Conservation (phyloP, 2,113 vertebrate genomes). For the Jaculus jaculus region DNA sequence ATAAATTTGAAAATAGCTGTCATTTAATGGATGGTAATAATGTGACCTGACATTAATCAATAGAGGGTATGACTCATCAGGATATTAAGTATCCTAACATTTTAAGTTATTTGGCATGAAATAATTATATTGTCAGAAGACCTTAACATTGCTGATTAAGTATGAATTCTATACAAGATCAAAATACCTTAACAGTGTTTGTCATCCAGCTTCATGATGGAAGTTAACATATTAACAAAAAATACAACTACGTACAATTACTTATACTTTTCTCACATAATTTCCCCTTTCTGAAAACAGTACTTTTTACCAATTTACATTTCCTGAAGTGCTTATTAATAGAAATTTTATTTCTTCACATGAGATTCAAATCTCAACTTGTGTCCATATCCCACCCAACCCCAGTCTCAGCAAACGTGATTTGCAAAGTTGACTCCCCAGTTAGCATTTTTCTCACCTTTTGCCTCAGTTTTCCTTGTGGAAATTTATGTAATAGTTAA, state of each 20-base stretch:
- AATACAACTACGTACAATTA: neutral
- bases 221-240: neutral
- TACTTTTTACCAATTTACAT: neutral
- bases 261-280: neutral
- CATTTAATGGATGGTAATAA: slow-evolving; percentile 36
- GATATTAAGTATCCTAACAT: neutral
- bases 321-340: slow-evolving; percentile 50
- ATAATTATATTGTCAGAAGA: slow-evolving; percentile 39
- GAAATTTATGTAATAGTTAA: slow-evolving; percentile 5
- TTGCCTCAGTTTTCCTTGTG: neutral
- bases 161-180: neutral
- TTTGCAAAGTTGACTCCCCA: neutral
- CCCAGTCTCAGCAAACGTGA: neutral
- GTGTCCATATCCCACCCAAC: neutral
- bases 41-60: slow-evolving; percentile 30
- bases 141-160: neutral
- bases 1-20: slow-evolving; percentile 1
- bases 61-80: slow-evolving; percentile 19
- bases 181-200: neutral
- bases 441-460: slow-evolving; percentile 8
- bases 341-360: slow-evolving; percentile 41
- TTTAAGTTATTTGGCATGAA: neutral
- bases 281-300: neutral
- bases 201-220: neutral
- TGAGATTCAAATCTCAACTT: neutral